Conservation (phyloP, 2,797 vertebrate species). For the Poecilia gillii region DNA sequence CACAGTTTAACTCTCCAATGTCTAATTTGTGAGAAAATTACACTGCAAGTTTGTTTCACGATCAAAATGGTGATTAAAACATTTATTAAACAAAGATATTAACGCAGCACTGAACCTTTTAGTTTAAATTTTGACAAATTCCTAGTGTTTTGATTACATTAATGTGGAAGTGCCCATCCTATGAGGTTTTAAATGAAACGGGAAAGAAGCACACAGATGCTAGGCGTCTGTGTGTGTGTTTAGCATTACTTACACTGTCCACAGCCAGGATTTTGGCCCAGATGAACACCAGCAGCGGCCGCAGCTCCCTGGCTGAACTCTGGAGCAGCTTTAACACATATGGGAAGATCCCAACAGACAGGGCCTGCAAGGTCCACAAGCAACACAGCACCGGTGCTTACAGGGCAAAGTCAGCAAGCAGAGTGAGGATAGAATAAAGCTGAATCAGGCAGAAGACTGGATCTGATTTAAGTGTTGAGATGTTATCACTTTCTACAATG, state of each 20-base stretch:
- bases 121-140: neutral
- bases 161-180: neutral
- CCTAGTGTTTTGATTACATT: neutral
- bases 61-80: neutral
- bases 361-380: conserved; percentile 81
- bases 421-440: neutral
- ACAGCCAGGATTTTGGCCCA: conserved; percentile 99
- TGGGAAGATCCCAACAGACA: conserved; percentile 97
- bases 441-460: neutral
- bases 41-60: neutral
- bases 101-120: neutral
- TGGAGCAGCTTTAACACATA: conserved; percentile 97
- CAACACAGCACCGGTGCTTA: neutral
- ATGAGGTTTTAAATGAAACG: neutral
- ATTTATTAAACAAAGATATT: neutral
- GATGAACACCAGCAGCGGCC: conserved; percentile 96
- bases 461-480: neutral
- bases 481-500: neutral
- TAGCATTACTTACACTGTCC: conserved; percentile 90
- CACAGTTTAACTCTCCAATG: neutral
- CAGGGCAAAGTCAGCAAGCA: neutral
- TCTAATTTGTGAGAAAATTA: neutral
- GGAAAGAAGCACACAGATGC: neutral
- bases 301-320: conserved; percentile 94
- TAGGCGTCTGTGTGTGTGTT: neutral